Conservation (phyloP, 35 echinoderm and acorn worm genomes). For the Acanthaster planci region DNA sequence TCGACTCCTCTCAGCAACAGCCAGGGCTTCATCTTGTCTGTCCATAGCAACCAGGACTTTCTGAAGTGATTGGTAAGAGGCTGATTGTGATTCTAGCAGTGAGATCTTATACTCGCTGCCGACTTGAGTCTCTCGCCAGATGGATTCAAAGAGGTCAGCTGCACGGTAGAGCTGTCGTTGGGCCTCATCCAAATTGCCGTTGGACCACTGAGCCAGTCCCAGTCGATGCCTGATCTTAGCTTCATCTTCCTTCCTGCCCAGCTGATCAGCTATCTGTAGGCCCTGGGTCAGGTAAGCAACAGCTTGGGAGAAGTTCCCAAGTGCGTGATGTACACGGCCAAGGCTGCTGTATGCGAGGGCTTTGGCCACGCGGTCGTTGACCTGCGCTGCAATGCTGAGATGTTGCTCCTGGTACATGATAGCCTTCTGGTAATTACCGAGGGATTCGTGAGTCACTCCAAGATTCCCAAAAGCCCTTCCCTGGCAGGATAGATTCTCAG, state of each 20-base stretch:
- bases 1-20: constrained; percentile 85
- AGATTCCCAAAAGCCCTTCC: constrained; percentile 95
- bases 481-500: constrained; percentile 82
- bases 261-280: constrained; percentile 93
- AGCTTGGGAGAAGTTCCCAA: constrained; percentile 82
- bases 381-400: constrained; percentile 93
- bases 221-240: constrained; percentile 95
- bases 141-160: constrained; percentile 89
- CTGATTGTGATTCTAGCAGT: constrained; percentile 85
- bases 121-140: constrained; percentile 71
- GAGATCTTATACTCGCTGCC: constrained; percentile 84
- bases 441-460: constrained; percentile 92
- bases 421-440: constrained; percentile 94
- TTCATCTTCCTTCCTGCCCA: constrained; percentile 93
- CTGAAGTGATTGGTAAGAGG: constrained; percentile 93
- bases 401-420: constrained; percentile 99
- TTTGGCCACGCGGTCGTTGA: constrained; percentile 91
- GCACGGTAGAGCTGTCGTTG: constrained; percentile 98
- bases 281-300: constrained; percentile 95
- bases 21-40: constrained; percentile 80
- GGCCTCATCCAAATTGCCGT: constrained; percentile 75
- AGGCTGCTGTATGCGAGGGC: constrained; percentile 91
- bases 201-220: constrained; percentile 93
- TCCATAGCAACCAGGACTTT: constrained; percentile 78
- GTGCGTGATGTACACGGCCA: constrained; percentile 86